phyloP scores from a whole-genome alignment of 2,113 vertebrate species.

The Pollachius pollachius region DNA sequence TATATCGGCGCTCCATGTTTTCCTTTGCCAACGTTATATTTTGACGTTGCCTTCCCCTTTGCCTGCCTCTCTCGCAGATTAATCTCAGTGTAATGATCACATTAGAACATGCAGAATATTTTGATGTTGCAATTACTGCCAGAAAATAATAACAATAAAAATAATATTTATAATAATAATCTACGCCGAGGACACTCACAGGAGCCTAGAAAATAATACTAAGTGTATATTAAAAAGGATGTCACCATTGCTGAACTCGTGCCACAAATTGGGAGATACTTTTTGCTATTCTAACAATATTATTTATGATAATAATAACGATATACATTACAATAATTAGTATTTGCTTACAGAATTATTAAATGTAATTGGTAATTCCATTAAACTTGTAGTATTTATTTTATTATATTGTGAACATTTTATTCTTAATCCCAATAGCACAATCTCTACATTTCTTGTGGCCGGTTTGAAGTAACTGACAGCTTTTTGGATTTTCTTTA shows the following conservation, averaged over 20 bases:
- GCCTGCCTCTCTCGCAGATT: neutral
- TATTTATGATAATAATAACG: neutral
- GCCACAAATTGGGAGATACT: neutral
- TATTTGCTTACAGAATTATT: too few species aligned
- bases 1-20: constrained; percentile 24
- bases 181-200: too few species aligned
- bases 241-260: neutral
- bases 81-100: constrained; percentile 31
- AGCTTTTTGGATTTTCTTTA: neutral
- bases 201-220: too few species aligned
- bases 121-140: constrained; percentile 35
- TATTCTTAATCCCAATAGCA: neutral
- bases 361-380: neutral
- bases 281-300: neutral
- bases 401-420: neutral
- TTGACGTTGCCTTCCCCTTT: constrained; percentile 11
- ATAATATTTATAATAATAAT: too few species aligned
- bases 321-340: neutral
- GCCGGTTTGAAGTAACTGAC: too few species aligned
- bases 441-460: too few species aligned
- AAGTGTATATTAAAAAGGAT: neutral
- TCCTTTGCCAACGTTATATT: constrained; percentile 29
- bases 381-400: neutral
- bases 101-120: constrained; percentile 36
- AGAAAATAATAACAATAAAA: neutral